Conservation (phyloP, 1,140 invertebrate species). For the Lysiphlebus fabarum region DNA sequence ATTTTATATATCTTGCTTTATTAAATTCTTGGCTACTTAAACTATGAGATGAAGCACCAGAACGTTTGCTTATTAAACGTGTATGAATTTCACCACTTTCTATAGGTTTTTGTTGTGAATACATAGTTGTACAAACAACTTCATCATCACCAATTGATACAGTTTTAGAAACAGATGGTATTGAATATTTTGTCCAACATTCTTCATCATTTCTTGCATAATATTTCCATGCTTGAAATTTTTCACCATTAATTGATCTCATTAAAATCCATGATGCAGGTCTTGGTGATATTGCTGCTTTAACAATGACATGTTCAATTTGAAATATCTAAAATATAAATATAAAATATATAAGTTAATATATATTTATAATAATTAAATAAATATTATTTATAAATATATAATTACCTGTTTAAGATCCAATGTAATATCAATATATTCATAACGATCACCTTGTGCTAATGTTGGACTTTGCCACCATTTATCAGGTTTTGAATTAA, state of each 20-base stretch:
- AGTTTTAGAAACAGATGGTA: conserved; percentile 69
- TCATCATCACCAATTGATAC: conserved; percentile 74
- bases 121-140: conserved; percentile 83
- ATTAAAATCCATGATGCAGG: conserved; percentile 91
- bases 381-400: too few species aligned
- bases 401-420: conserved; percentile 90
- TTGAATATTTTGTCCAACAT: conserved; percentile 75
- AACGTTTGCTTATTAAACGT: conserved; percentile 74
- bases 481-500: conserved; percentile 70
- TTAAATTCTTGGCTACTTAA: conserved; percentile 73
- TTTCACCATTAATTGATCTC: conserved; percentile 72
- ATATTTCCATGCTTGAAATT: conserved; percentile 80
- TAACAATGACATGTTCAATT: conserved; percentile 85
- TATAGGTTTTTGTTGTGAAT: conserved; percentile 74
- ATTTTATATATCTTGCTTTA: conserved; percentile 75
- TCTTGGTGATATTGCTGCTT: conserved; percentile 82
- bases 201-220: conserved; percentile 84
- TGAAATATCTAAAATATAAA: conserved; percentile 77
- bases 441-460: conserved; percentile 74
- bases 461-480: conserved; percentile 97
- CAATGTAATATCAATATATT: conserved; percentile 85
- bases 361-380: too few species aligned
- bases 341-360: too few species aligned
- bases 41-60: conserved; percentile 67
- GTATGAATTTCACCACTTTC: conserved; percentile 91